Evolutionary conservation across 1,140 invertebrate species (phyloP).

Genomic region (Sarcophaga bullata): DNA sequence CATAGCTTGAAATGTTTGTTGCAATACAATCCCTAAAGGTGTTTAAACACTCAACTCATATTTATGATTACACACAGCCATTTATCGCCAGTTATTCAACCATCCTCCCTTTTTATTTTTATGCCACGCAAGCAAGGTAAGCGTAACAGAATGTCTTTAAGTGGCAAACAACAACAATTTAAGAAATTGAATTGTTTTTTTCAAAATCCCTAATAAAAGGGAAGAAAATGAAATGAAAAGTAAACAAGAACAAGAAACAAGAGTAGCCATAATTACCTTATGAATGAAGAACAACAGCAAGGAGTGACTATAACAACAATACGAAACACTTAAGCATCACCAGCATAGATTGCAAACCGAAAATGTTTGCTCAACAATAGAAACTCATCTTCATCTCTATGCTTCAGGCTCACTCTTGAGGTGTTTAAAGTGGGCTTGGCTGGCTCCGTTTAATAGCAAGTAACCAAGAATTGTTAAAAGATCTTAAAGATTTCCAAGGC

Average conservation of each 20-base stretch:
- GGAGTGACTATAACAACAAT: neutral
- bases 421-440: constrained; percentile 30
- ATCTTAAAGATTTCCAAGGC: too few relatives aligned
- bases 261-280: constrained; percentile 28
- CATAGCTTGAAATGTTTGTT: neutral
- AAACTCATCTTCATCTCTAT: neutral
- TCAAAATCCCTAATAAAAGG: too few relatives aligned
- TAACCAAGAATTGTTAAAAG: too few relatives aligned
- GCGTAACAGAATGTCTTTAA: too few relatives aligned
- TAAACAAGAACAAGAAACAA: constrained; percentile 13
- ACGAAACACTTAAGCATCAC: constrained; percentile 22
- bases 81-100: neutral
- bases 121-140: too few relatives aligned
- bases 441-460: too few relatives aligned
- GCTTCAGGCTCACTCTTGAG: neutral
- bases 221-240: too few relatives aligned
- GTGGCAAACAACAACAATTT: neutral
- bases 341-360: neutral
- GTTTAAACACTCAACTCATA: neutral
- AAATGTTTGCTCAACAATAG: neutral
- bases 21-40: neutral
- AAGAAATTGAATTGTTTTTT: constrained; percentile 26
- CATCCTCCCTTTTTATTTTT: neutral
- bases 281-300: constrained; percentile 18
- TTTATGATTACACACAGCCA: too few relatives aligned